These are phyloP conservation scores for Gavialis gangeticus DNA, from an alignment of 2,113 vertebrate species.

Conservation along the genomic window DNA sequence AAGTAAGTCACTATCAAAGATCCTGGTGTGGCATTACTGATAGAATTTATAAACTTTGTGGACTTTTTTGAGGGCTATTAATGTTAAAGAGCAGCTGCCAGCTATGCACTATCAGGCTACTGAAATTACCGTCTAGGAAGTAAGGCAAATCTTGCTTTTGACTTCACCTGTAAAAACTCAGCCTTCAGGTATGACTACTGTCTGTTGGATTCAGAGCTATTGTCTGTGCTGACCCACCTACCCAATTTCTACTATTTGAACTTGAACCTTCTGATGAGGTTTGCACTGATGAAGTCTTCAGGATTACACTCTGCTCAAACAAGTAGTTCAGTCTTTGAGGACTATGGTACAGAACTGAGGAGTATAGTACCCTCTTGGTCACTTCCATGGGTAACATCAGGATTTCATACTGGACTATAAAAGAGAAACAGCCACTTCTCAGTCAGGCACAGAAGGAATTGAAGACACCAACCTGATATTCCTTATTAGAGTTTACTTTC, in stretches of 20 bases:
- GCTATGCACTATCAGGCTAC: background rate
- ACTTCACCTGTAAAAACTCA: background rate
- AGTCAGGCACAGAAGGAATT: background rate
- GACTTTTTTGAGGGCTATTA: background rate
- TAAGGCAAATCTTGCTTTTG: background rate
- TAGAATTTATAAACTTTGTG: conserved; percentile 2
- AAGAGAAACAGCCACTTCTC: background rate
- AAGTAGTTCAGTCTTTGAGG: no score
- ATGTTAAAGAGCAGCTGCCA: background rate
- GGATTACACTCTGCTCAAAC: background rate
- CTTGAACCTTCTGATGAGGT: background rate
- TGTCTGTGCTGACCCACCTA: background rate
- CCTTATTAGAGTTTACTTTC: background rate
- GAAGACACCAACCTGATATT: background rate
- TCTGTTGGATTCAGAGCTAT: background rate
- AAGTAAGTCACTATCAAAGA: background rate
- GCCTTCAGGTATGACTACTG: background rate
- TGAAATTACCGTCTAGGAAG: background rate
- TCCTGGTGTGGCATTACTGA: background rate
- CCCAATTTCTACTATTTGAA: background rate
- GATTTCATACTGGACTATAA: background rate
- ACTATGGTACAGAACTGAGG: background rate
- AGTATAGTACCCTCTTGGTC: background rate
- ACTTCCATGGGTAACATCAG: no score
- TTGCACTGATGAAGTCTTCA: background rate